Percentiles rank a stretch among this genome's conserved stretches.
These are phyloP conservation scores for Dryobota labecula DNA, from an alignment of 2,888 invertebrate species.

Conservation along the genomic window DNA sequence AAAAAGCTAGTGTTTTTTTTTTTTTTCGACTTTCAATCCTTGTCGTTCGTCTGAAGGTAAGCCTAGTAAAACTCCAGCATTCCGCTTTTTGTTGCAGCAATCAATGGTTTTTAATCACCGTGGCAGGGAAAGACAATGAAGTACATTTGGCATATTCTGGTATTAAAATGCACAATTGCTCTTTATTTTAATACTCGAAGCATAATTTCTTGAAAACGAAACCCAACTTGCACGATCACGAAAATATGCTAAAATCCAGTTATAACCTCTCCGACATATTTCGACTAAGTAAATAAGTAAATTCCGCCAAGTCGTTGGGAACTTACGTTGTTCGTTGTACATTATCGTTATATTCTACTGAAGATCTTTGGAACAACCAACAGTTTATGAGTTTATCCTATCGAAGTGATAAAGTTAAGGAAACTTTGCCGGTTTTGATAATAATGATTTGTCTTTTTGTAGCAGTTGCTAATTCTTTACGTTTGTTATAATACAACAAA, in stretches of 20 bases:
- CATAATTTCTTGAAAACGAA: background rate
- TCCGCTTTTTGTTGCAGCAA: background rate
- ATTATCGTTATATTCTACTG: constrained; percentile 43
- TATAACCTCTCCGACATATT: constrained; percentile 42
- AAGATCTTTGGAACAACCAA: constrained; percentile 28
- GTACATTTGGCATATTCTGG: background rate
- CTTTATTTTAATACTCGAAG: background rate
- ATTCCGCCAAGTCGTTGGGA: constrained; percentile 49
- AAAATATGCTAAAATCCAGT: constrained; percentile 37
- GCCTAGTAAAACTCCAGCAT: too few species aligned
- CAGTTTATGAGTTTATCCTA: constrained; percentile 44
- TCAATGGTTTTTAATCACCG: background rate
- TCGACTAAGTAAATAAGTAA: constrained; percentile 50
- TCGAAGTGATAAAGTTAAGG: constrained; percentile 29
- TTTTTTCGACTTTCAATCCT: background rate
- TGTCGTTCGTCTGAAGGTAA: background rate
- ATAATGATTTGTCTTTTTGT: constrained; percentile 37
- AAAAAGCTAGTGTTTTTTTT: background rate
- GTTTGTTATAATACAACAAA: background rate
- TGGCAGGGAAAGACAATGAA: background rate
- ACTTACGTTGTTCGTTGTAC: constrained; percentile 53
- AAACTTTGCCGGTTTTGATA: constrained; percentile 39
- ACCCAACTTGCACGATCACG: constrained; percentile 4
- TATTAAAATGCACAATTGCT: background rate
- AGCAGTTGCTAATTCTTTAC: background rate